Evolutionary conservation across 2,888 invertebrate genomes (phyloP).

Genomic region (Allacma fusca): DNA sequence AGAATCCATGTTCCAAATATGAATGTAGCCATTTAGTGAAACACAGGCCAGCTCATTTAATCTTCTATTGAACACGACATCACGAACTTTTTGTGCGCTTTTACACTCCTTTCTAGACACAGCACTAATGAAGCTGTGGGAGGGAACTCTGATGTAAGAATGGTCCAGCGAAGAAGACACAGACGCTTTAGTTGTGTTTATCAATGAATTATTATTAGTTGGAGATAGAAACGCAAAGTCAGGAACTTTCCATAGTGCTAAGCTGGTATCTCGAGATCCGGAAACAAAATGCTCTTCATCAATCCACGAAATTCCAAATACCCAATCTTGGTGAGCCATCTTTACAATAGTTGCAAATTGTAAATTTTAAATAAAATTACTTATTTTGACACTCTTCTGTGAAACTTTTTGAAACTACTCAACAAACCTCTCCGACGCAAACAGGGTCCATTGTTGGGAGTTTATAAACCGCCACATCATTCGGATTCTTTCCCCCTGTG

Average conservation of each 20-base stretch:
- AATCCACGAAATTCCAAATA: conserved; percentile 91
- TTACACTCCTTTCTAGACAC: conserved; percentile 79
- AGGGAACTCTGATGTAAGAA: conserved; percentile 51
- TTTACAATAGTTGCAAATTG: conserved; percentile 60
- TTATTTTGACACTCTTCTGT: neutral
- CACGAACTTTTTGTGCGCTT: conserved; percentile 80
- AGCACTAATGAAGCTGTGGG: conserved; percentile 70
- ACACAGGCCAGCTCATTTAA: conserved; percentile 89
- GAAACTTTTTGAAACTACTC: neutral
- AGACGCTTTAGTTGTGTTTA: conserved; percentile 40
- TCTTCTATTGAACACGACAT: conserved; percentile 84
- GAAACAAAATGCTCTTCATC: conserved; percentile 95
- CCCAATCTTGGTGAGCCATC: conserved; percentile 89
- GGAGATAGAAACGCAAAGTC: conserved; percentile 63
- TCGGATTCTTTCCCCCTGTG: conserved; percentile 90
- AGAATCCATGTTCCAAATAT: conserved; percentile 81
- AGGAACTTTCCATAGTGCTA: conserved; percentile 86
- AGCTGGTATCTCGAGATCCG: conserved; percentile 88
- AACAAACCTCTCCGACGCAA: conserved; percentile 81
- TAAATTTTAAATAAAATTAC: neutral
- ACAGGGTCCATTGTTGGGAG: conserved; percentile 94
- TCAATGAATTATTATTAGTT: conserved; percentile 17
- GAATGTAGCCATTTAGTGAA: conserved; percentile 91
- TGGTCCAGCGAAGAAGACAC: conserved; percentile 44
- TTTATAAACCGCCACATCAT: conserved; percentile 88